A percentile compares a stretch with the other conserved stretches of the same genome.
phyloP scores from a whole-genome alignment of 2,888 invertebrate species.

The Campoplex nolae region DNA sequence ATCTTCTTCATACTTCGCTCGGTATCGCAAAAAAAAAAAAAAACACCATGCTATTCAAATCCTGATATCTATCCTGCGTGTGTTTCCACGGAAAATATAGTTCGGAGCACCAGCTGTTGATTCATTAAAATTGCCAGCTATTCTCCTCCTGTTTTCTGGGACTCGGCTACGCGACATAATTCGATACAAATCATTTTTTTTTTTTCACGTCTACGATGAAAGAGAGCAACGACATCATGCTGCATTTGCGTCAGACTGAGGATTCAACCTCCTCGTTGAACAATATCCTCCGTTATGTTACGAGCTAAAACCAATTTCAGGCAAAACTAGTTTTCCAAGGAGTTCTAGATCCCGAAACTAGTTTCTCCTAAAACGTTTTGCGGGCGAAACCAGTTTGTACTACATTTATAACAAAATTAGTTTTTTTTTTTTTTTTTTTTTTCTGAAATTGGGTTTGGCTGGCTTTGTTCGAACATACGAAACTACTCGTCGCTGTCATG shows the following conservation, averaged over 20 bases:
- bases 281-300: neutral
- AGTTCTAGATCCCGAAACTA: neutral
- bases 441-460: neutral
- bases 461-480: slow-evolving; percentile 15
- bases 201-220: slow-evolving; percentile 2
- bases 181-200: slow-evolving; percentile 16
- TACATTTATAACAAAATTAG: no score
- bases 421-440: no score
- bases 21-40: neutral
- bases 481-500: slow-evolving; percentile 49
- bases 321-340: neutral
- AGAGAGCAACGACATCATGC: slow-evolving; percentile 21
- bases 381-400: neutral
- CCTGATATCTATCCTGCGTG: neutral
- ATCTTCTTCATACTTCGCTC: neutral
- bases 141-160: neutral
- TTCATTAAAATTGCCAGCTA: neutral
- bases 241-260: slow-evolving; percentile 50
- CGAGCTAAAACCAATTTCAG: neutral
- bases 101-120: neutral
- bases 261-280: slow-evolving; percentile 51
- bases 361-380: neutral
- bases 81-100: neutral
- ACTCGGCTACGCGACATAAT: slow-evolving; percentile 5
- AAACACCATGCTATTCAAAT: neutral